Evolutionary conservation across 1,140 invertebrate species (phyloP), one percentile per base, ranked within the genome.

Genomic region (Eciton burchellii): DNA sequence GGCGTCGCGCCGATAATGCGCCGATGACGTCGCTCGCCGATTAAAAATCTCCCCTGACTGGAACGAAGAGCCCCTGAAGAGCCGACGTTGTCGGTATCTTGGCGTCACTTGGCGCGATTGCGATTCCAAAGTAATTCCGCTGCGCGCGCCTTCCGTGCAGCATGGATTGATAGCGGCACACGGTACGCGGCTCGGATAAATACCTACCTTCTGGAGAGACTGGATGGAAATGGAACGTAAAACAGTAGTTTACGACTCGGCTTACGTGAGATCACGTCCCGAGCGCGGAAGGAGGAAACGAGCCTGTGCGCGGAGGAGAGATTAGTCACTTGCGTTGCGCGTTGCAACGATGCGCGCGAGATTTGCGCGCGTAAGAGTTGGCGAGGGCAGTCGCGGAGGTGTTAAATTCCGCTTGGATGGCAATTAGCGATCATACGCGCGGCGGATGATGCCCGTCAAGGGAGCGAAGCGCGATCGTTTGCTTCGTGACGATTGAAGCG

Each of bases 251-350:
- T 68, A 24, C 12, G 26, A 26, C 24, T 12, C n/a, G n/a, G 29
- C 65, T 76, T 59, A 54, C 26, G 16, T 2, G 26, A 21, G 35
- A 52, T 70, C 12, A 47, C 3, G 6, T 14, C 66, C 66, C 19
- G 12, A 19, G 66, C 56, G 5, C 21, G 8, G 65, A 5, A 41
- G 29, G 12, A 79, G 76, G 76, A 70, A 79, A 26, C 16, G 11
- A 26, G 4, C 49, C 49, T 65, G 26, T 12, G 21, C 16, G n/a
- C 29, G 56, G 1, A 6, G 26, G 41, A 47, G 47, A 76, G 59
- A 65, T 76, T 49, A 65, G 72, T 76, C 72, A 76, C 5, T n/a
- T n/a, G 26, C 49, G n/a, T n/a, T n/a, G n/a, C 6, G 35, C 63
- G 43, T 16, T 21, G 29, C 26, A 63, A 49, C 21, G 11, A n/a